phyloP scores from a whole-genome alignment of 2,888 invertebrate genomes.

The Cerastis rubricosa region DNA sequence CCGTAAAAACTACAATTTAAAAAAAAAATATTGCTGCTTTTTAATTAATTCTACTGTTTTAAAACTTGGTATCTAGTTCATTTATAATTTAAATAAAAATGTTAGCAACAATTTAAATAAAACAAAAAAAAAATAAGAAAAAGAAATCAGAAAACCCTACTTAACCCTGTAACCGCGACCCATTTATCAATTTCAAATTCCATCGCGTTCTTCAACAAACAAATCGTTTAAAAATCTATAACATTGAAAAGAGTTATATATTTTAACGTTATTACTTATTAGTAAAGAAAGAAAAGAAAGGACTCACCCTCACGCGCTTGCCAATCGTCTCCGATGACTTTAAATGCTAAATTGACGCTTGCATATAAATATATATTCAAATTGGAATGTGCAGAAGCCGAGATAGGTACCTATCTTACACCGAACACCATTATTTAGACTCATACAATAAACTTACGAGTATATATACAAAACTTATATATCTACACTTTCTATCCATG shows the following conservation, averaged over 20 bases:
- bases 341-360: conserved; percentile 88
- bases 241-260: conserved; percentile 15
- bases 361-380: conserved; percentile 88
- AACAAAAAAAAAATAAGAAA: not conserved
- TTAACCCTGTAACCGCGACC: conserved; percentile 60
- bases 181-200: conserved; percentile 11
- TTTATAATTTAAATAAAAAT: not conserved
- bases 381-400: conserved; percentile 87
- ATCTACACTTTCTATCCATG: conserved; percentile 85
- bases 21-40: not conserved
- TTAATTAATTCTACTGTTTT: not conserved
- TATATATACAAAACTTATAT: conserved; percentile 87
- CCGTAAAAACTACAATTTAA: not conserved
- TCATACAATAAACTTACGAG: conserved; percentile 81
- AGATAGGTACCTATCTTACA: conserved; percentile 90
- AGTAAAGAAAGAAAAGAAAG: conserved; percentile 13
- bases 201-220: conserved; percentile 18
- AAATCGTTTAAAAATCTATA: not conserved
- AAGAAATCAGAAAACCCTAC: conserved; percentile 19
- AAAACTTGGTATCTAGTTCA: not conserved
- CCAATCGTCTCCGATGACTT: conserved; percentile 70
- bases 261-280: conserved; percentile 1
- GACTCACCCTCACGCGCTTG: conserved; percentile 76
- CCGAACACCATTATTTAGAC: conserved; percentile 88
- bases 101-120: conserved; percentile 5